Evolutionary conservation across 2,888 invertebrate genomes (phyloP), one percentile per base, ranked within the genome.

Genomic region (Cheilosia urbana): DNA sequence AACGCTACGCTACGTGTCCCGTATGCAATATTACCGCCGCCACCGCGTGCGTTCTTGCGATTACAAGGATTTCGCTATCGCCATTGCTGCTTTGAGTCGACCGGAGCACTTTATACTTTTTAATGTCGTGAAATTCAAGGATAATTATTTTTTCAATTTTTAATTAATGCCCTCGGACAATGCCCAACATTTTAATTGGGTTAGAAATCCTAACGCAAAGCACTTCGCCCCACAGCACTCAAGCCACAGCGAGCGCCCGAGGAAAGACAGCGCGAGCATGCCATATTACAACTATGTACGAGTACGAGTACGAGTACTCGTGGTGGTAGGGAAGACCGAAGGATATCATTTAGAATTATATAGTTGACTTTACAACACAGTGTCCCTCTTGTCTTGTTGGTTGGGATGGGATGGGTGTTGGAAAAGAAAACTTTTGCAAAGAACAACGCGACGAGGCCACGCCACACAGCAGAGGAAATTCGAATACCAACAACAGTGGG

Each of bases 81-180:
- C 40, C 53, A 40, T 24, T 19, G n/a, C 27, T 17, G 40, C 49
- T 30, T 13, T 45, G 24, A 40, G 51, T 19, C 78, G 65, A 57
- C 81, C 76, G 34, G 49, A 55, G 63, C 63, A 71, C 65, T 77
- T 76, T 71, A 66, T 63, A 63, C 49, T 75, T 81, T 81, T 63
- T 81, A 76, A 71, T 65, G 51, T 79, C 62, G 57, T 78, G 68
- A 63, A 78, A 78, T 78, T 72, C 83, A 83, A 83, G 78, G 72
- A 83, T 77, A 68, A 72, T 82, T 77, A 82, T 82, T 83, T 68
- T 72, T 72, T 82, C 49, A 78, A 78, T 79, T 83, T 83, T 79
- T 79, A 83, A 83, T 79, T 83, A 83, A 78, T 79, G 83, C 79
- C 71, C 68, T 68, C 72, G 82, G 82, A 83, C 62, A 78, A 78